Conservation (phyloP, 2,797 vertebrate species). For the Ctenopoma multispine region DNA sequence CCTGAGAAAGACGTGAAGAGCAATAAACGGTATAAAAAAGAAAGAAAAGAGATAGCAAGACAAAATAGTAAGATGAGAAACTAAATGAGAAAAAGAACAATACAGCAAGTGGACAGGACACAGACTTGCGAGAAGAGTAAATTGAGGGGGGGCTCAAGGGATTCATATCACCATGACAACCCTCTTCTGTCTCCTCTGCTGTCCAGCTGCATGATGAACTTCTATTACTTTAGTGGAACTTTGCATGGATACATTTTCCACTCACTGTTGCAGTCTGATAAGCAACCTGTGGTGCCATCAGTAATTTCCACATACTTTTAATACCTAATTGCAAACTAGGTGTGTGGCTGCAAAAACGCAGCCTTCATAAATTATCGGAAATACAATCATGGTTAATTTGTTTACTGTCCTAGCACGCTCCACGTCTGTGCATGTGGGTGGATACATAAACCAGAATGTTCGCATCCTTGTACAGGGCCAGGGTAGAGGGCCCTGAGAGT, state of each 20-base stretch:
- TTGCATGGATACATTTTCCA: conserved; percentile 25
- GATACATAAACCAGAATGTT: conserved; percentile 46
- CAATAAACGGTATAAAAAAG: conserved; percentile 1
- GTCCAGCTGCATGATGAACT: conserved; percentile 70
- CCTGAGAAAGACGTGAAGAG: conserved; percentile 20
- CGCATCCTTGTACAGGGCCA: conserved; percentile 60
- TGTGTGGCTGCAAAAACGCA: conserved; percentile 8
- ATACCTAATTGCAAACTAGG: conserved; percentile 1
- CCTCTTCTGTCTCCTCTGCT: conserved; percentile 63
- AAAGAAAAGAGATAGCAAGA: conserved; percentile 30
- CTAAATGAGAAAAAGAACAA: conserved; percentile 27
- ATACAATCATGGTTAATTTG: conserved; percentile 36
- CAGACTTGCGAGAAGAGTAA: conserved; percentile 64
- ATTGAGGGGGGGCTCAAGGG: conserved; percentile 58
- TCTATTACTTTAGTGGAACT: conserved; percentile 51
- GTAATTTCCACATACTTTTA: conserved; percentile 19
- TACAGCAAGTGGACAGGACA: conserved; percentile 60
- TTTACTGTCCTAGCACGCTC: conserved; percentile 38
- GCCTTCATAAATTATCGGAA: conserved; percentile 26
- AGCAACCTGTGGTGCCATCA: background rate
- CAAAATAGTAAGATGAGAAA: conserved; percentile 39
- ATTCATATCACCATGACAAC: conserved; percentile 79
- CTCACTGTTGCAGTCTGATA: background rate
- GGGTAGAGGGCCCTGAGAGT: conserved; percentile 64
- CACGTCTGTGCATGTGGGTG: conserved; percentile 11